Evolutionary conservation across 1,140 invertebrate genomes (phyloP), one percentile per base, ranked within the genome.

Genomic region (Eumeta japonica): DNA sequence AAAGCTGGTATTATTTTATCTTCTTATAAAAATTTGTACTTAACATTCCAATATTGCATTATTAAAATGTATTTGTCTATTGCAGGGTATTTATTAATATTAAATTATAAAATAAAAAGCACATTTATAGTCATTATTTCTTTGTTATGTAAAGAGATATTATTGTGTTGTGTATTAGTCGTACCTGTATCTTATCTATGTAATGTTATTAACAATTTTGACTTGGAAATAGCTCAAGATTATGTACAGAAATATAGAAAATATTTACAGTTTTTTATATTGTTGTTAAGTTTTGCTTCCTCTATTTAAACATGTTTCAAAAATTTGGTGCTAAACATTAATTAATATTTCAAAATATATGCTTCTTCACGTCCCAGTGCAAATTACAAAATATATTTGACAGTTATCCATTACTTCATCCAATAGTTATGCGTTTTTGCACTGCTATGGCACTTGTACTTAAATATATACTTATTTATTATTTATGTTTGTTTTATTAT

Each of bases 371-470:
- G n/a, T 50, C 45, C 38, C 37, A 40, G 24, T 34, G 32, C 18
- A 17, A 12, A 31, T 2, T 35, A 35, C 16, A 30, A 27, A 11
- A 29, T 16, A 16, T 29, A 20, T 16, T 35, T 16, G 4, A 32
- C 18, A 31, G 16, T 28, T n/a, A 31, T 20, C 18, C 13, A 10
- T 20, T 10, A 28, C 33, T 39, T 39, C n/a, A 39, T 35, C n/a
- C n/a, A 30, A 28, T 16, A 34, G 37, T 20, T 28, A 42, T 24
- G 39, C 34, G 30, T 43, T 43, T 39, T n/a, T n/a, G n/a, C n/a
- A n/a, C n/a, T n/a, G n/a, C n/a, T n/a, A n/a, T 35, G 52, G 46
- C 44, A 40, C 37, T 41, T 45, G 46, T 55, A 55, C 52, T 55
- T 53, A 47, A 42, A 40, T 43, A 42, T 37, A n/a, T n/a, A n/a